Conservation (phyloP, 2,888 invertebrate genomes). For the Trichogramma evanescens region DNA sequence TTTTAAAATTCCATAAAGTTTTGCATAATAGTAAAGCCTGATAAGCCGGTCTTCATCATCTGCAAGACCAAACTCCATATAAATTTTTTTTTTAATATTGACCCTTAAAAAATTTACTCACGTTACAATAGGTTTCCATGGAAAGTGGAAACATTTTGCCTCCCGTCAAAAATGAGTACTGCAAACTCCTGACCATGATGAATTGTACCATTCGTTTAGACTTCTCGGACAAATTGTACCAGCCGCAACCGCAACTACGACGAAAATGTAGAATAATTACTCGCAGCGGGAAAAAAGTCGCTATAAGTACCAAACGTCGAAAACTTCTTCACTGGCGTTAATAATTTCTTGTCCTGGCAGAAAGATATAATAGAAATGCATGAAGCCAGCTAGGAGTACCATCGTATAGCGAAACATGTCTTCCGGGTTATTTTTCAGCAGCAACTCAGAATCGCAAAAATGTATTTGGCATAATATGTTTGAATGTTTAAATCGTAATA, state of each 20-base stretch:
- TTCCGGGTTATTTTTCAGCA: conserved; percentile 2
- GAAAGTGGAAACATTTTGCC: conserved; percentile 13
- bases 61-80: neutral
- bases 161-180: conserved; percentile 3
- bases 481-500: neutral
- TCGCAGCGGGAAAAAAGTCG: too few species aligned
- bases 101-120: neutral
- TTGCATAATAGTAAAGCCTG: neutral
- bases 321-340: conserved; percentile 2
- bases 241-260: conserved; percentile 8
- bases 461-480: neutral
- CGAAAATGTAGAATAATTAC: neutral
- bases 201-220: neutral
- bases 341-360: conserved; percentile 15
- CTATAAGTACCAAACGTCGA: conserved; percentile 3
- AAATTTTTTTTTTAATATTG: neutral
- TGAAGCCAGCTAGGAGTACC: neutral
- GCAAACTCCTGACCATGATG: conserved; percentile 9
- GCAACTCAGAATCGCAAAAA: neutral
- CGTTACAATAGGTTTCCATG: conserved; percentile 11
- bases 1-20: too few species aligned
- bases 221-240: conserved; percentile 13
- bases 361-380: conserved; percentile 12
- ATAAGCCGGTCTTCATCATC: neutral
- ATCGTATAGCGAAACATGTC: neutral